These are phyloP conservation scores for Campylomormyrus numenius DNA, from an alignment of 2,113 vertebrate genomes.

Conservation along the genomic window DNA sequence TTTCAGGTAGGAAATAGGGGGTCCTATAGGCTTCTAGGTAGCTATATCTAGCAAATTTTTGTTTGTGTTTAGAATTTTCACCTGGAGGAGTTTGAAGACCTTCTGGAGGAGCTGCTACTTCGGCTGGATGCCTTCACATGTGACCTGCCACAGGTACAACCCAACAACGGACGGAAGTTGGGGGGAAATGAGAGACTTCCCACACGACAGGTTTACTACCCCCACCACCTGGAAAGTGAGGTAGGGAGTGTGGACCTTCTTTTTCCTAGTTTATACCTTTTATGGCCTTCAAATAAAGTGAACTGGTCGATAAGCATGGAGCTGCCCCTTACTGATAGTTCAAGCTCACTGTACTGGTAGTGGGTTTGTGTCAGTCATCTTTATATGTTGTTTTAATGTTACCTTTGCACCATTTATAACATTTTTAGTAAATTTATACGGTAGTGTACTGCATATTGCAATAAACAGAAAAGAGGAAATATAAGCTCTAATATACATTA, in stretches of 20 bases:
- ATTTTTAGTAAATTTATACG: too few relatives aligned
- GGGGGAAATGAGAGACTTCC: conserved; percentile 12
- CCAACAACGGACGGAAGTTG: conserved; percentile 18
- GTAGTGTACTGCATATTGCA: too few relatives aligned
- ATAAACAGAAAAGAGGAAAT: too few relatives aligned
- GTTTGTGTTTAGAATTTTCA: conserved; percentile 51
- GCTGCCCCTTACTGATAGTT: too few relatives aligned
- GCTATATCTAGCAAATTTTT: neutral
- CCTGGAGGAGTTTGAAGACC: conserved; percentile 65
- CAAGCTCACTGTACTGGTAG: too few relatives aligned
- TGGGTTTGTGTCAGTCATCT: too few relatives aligned
- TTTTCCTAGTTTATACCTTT: neutral
- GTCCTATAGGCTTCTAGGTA: neutral
- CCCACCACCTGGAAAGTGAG: conserved; percentile 10
- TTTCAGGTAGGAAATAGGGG: neutral
- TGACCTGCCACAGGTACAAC: conserved; percentile 44
- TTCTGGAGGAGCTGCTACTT: conserved; percentile 67
- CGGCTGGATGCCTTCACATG: conserved; percentile 53
- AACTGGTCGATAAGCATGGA: too few relatives aligned
- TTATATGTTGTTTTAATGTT: too few relatives aligned
- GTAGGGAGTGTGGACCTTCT: neutral
- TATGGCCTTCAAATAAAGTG: neutral
- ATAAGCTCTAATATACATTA: too few relatives aligned
- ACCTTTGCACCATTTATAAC: too few relatives aligned
- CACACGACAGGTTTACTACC: conserved; percentile 20